phyloP scores from a whole-genome alignment of 1,140 invertebrate species.

The Micrasema minimum region DNA sequence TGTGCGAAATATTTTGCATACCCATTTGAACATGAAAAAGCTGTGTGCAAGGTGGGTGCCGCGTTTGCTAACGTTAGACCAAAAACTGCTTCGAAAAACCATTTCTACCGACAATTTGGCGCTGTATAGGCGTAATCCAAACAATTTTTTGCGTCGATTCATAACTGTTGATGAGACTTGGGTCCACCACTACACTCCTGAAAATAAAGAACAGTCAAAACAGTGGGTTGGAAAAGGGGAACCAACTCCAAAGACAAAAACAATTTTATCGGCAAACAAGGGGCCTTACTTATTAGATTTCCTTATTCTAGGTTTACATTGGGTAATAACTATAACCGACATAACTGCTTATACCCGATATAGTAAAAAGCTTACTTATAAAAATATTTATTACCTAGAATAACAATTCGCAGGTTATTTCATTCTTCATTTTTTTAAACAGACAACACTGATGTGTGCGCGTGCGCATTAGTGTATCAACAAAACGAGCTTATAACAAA shows the following conservation, averaged over 20 bases:
- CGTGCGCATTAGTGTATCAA: too few relatives aligned
- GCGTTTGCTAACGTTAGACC: background rate
- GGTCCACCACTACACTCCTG: constrained; percentile 6
- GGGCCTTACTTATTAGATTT: too few relatives aligned
- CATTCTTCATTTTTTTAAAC: too few relatives aligned
- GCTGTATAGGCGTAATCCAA: constrained; percentile 3
- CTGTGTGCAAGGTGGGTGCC: constrained; percentile 3
- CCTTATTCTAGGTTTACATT: too few relatives aligned
- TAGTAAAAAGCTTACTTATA: too few relatives aligned
- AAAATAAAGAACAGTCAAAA: constrained; percentile 1
- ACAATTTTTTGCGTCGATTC: background rate
- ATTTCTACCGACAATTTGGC: constrained; percentile 10
- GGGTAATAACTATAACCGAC: too few relatives aligned
- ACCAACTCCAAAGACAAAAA: background rate
- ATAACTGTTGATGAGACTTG: background rate
- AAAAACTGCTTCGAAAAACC: background rate
- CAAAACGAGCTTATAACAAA: too few relatives aligned
- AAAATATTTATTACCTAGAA: too few relatives aligned
- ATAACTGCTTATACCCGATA: too few relatives aligned
- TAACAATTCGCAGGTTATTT: too few relatives aligned
- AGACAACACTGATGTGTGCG: too few relatives aligned
- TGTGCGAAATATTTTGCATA: background rate
- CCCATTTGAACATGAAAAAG: background rate
- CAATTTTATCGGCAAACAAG: background rate
- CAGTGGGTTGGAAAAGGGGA: background rate